Base-by-base conservation (phyloP, 2,113 vertebrate species). In the Petroica traversi region DNA sequence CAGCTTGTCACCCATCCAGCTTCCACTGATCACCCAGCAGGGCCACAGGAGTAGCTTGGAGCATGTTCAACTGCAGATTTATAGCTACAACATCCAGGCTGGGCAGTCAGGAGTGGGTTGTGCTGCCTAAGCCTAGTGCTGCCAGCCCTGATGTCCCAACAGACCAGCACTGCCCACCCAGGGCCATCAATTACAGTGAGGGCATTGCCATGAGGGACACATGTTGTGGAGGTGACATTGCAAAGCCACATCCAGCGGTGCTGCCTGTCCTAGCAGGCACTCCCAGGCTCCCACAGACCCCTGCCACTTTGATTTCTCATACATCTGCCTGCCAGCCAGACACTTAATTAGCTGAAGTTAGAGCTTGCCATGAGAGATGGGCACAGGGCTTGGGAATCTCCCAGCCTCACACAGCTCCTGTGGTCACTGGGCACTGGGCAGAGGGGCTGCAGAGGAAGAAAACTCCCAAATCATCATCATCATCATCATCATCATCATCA, bases 211-310 rank as follows among this genome's bases (percentile, higher is more conserved):
- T 1, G 15, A 91, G 75, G 68, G 72, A 89, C 40, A 68, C 46
- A 2, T 51, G 33, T 93, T 94, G 93, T 89, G 93, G 74, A 92
- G 85, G 54, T 92, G 97, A 85, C 74, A 95, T 77, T 96, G 96
- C 85, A 84, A 81, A 89, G 48, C 12, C 93, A 40, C n/a, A 12
- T 38, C 67, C 63, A 19, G 38, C 2, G 5, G 34, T 17, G 68
- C 49, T 74, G 52, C 46, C 81, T 9, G 5, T 90, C 81, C 68
- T 26, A 38, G 51, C 40, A 34, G 0, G 0, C 0, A 0, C 49
- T 88, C 59, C 49, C 64, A 52, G 46, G 22, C 41, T 79, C 36
- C 34, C 3, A 25, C 59, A 66, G 76, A 86, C 20, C 59, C n/a
- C 83, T 78, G 90, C 33, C 26, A 38, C 76, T 33, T 3, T 34